Conservation (phyloP, 2,797 vertebrate genomes). For the Macropodus opercularis region DNA sequence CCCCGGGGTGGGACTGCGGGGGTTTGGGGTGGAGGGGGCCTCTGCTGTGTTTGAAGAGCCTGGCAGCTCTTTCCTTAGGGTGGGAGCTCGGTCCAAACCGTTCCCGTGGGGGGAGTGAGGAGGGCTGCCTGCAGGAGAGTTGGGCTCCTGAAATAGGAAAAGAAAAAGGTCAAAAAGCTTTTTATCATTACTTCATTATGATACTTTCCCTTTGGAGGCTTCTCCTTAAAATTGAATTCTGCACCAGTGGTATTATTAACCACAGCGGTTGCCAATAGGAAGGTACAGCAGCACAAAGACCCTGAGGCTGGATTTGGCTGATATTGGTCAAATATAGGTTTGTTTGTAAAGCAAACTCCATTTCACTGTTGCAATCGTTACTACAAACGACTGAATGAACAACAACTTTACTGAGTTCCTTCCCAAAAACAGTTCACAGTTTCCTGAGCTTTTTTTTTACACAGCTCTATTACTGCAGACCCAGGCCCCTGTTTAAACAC, state of each 20-base stretch:
- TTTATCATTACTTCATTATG: background rate
- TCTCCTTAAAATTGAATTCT: background rate
- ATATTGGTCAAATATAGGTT: background rate
- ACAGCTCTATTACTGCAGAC: background rate
- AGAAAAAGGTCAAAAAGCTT: constrained; percentile 4
- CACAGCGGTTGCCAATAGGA: no score
- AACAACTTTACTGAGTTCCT: background rate
- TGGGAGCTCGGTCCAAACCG: constrained; percentile 78
- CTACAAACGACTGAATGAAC: background rate
- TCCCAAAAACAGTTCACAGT: background rate
- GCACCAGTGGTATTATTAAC: background rate
- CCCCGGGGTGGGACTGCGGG: constrained; percentile 79
- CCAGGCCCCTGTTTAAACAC: no score
- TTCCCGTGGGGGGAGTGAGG: constrained; percentile 77
- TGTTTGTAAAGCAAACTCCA: background rate
- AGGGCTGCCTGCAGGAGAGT: constrained; percentile 84
- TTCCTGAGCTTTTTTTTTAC: no score
- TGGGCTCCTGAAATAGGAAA: constrained; percentile 81
- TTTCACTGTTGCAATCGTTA: background rate
- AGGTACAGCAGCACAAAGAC: background rate
- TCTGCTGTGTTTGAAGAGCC: constrained; percentile 81
- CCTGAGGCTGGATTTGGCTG: background rate
- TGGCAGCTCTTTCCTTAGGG: constrained; percentile 77
- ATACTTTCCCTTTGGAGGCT: background rate
- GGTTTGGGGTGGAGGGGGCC: constrained; percentile 78